phyloP scores from a whole-genome alignment of 92 coral and sea anemone species.

The Umimayanthus kanabou region DNA sequence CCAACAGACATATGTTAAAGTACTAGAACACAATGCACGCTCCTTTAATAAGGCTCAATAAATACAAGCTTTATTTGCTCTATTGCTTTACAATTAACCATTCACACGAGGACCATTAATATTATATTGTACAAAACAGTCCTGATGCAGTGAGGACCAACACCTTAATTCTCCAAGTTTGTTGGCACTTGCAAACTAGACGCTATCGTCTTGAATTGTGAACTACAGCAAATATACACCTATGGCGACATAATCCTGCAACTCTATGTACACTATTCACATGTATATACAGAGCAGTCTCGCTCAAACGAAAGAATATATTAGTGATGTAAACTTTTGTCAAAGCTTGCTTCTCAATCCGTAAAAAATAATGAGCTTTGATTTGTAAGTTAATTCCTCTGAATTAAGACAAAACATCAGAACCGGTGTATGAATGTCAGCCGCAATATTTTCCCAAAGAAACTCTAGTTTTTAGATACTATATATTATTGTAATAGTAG shows the following conservation, averaged over 20 bases:
- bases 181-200: background rate
- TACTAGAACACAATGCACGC: background rate
- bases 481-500: too few relatives aligned
- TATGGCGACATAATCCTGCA: background rate
- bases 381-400: background rate
- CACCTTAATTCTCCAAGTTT: background rate
- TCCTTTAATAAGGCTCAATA: constrained; percentile 9
- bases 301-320: constrained; percentile 25
- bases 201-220: background rate
- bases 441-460: background rate
- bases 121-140: constrained; percentile 39
- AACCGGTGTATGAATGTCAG: background rate
- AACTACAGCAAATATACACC: constrained; percentile 7
- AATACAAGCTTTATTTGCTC: constrained; percentile 38
- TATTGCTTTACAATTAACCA: constrained; percentile 21
- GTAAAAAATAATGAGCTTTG: constrained; percentile 18
- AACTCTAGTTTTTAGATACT: too few relatives aligned
- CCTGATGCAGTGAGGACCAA: constrained; percentile 3
- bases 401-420: background rate
- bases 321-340: constrained; percentile 27
- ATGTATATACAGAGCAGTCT: constrained; percentile 19
- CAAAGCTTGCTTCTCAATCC: constrained; percentile 9
- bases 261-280: constrained; percentile 34
- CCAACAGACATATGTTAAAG: background rate
- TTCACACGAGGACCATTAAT: constrained; percentile 32